Conservation (phyloP, 2,113 vertebrate genomes). For the Speoplatyrhinus poulsoni region DNA sequence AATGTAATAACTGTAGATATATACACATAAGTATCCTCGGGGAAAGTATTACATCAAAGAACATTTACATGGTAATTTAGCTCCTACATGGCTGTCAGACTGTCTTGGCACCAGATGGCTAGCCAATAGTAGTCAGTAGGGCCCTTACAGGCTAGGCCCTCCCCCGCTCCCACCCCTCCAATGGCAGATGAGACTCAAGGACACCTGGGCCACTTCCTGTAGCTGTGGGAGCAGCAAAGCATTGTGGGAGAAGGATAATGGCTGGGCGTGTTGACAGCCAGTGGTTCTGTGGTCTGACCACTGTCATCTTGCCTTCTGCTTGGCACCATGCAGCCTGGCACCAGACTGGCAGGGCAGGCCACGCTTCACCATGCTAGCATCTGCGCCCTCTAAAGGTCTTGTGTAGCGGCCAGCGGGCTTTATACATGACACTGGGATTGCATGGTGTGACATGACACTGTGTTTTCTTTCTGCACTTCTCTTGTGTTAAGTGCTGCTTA, state of each 20-base stretch:
- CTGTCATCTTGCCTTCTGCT: conserved; percentile 25
- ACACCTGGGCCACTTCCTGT: conserved; percentile 21
- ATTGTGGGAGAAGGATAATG: conserved; percentile 26
- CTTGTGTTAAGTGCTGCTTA: too few relatives aligned
- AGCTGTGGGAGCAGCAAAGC: background rate
- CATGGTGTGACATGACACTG: too few relatives aligned
- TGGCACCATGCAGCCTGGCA: conserved; percentile 12
- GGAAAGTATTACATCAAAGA: too few relatives aligned
- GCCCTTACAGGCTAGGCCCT: too few relatives aligned
- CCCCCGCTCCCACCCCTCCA: background rate
- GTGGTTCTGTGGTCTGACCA: conserved; percentile 32
- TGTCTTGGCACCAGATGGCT: too few relatives aligned
- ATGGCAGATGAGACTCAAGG: background rate
- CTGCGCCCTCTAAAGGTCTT: conserved; percentile 23
- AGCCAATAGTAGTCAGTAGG: too few relatives aligned
- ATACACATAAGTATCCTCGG: too few relatives aligned
- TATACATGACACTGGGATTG: background rate
- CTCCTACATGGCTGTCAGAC: background rate
- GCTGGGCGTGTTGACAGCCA: conserved; percentile 37
- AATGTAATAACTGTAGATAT: too few relatives aligned
- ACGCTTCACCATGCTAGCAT: conserved; percentile 16
- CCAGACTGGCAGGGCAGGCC: conserved; percentile 37
- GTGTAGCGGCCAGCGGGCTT: conserved; percentile 1
- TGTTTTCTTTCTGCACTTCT: too few relatives aligned
- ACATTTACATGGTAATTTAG: too few relatives aligned